These are phyloP conservation scores for Bellardia bayeri DNA, from an alignment of 2,888 invertebrate species.

Conservation along the genomic window DNA sequence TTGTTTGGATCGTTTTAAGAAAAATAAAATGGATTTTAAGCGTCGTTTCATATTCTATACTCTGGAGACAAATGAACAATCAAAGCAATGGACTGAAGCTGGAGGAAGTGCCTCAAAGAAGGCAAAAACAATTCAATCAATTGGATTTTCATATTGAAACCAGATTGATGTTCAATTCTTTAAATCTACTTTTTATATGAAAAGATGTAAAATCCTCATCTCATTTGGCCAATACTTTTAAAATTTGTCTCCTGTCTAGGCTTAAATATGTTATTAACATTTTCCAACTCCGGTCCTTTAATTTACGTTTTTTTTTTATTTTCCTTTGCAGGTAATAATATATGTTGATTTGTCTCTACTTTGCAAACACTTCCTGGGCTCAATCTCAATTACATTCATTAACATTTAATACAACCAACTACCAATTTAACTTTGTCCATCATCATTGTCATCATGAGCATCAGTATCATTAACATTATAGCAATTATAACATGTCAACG, in stretches of 20 bases:
- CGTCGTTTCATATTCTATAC: too few relatives aligned
- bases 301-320: conserved; percentile 10
- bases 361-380: conserved; percentile 61
- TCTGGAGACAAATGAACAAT: too few relatives aligned
- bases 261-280: conserved; percentile 24
- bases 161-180: too few relatives aligned
- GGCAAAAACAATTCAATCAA: too few relatives aligned
- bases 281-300: neutral
- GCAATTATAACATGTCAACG: conserved; percentile 70
- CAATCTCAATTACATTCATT: conserved; percentile 81
- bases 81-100: too few relatives aligned
- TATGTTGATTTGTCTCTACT: conserved; percentile 52
- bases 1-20: too few relatives aligned
- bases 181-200: neutral
- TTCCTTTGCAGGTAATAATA: conserved; percentile 42
- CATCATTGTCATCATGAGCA: conserved; percentile 52
- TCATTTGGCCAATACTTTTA: neutral
- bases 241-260: neutral
- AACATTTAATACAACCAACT: conserved; percentile 79
- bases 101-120: too few relatives aligned
- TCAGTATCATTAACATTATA: conserved; percentile 55
- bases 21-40: too few relatives aligned
- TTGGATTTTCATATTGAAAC: too few relatives aligned
- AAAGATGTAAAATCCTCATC: neutral
- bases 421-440: conserved; percentile 83